Evolutionary conservation across 2,113 vertebrate genomes (phyloP), one percentile per base, ranked within the genome.

Genomic region (Eurystomus gularis): DNA sequence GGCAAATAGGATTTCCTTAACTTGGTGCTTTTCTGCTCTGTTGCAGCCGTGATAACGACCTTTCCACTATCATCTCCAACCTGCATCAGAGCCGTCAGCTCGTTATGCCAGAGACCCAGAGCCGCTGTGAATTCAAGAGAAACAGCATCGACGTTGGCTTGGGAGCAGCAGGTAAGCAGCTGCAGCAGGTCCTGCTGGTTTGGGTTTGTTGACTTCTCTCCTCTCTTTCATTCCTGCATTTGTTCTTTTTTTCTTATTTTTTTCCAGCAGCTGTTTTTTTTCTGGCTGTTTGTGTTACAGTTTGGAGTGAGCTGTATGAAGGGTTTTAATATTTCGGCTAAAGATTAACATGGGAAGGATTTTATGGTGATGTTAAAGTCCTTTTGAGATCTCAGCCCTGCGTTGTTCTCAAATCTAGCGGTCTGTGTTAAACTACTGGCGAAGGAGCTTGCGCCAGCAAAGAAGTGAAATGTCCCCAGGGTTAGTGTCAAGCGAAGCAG

Each of bases 61-160:
- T 99, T n/a, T 99, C 99, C 92, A 98, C 98, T 95, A 99, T 99
- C 98, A 98, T 99, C 98, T 99, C 99, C 98, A 99, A 98, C 93
- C 98, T 99, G 94, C 99, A 99, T 91, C 99, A 99, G 97, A 99
- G 98, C 96, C 98, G 98, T 94, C 99, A 99, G 96, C 99, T 99
- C 98, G 99, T 98, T 91, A 99, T 99, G 99, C 99, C 99, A 40
- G 99, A 99, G 97, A 98, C 97, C 96, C 99, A 99, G 97, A 98
- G 98, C 96, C 98, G 98, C 96, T 98, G 99, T 37, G 99, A 99
- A 86, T 98, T 99, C 98, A 98, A 98, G 97, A 98, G 98, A 88
- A 98, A 78, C 91, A 90, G 88, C 23, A 88, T 98, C 31, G 98
- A 99, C 21, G 94, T 98, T 51, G 98, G 98, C 97, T 97, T 99